These are phyloP conservation scores for Geothlypis trichas DNA, from an alignment of 2,113 vertebrate species.

Conservation along the genomic window DNA sequence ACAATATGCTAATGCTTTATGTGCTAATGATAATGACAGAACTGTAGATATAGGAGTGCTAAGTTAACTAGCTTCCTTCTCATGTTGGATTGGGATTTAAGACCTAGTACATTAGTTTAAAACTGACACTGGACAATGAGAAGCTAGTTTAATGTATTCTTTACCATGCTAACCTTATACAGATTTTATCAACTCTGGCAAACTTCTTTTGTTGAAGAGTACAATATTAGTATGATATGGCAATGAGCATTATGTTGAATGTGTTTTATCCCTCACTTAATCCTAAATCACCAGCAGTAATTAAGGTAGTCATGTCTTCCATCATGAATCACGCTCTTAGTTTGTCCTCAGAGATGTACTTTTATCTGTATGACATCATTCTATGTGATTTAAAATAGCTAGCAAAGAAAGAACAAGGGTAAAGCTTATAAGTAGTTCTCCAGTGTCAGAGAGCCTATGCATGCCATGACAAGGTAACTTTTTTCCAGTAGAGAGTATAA, in stretches of 20 bases:
- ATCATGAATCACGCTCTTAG: neutral
- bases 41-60: neutral
- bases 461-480: neutral
- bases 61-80: neutral
- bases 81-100: neutral
- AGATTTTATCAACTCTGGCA: neutral
- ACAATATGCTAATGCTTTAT: conserved; percentile 38
- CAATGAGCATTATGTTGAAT: neutral
- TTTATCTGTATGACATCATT: neutral
- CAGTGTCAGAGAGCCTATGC: neutral
- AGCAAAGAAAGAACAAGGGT: neutral
- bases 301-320: neutral
- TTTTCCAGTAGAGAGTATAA: neutral
- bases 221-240: neutral
- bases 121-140: neutral
- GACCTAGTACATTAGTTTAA: neutral
- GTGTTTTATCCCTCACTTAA: neutral
- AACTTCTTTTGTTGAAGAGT: neutral
- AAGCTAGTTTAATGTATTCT: neutral
- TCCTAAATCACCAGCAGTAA: neutral
- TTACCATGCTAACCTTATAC: neutral
- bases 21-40: neutral
- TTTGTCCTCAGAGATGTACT: neutral
- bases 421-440: neutral
- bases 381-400: neutral